Base-by-base conservation (phyloP, 1,140 invertebrate species). In the Chelonus insularis region DNA sequence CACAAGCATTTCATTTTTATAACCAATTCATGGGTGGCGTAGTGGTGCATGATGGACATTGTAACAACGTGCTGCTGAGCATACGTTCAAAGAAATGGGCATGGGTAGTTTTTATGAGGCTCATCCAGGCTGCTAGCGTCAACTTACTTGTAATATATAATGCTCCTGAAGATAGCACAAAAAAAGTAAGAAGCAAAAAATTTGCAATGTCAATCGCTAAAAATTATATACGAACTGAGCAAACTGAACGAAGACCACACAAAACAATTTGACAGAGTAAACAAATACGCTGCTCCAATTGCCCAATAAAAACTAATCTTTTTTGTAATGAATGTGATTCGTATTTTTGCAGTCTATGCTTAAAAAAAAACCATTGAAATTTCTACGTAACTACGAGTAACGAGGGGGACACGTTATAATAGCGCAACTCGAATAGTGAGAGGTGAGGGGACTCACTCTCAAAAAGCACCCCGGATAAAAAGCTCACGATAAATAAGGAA, bases 71-170 rank as follows among this genome's bases (percentile, higher is more conserved):
- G 29, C 57, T 59, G 16, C 57, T 43, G 21, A 48, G 43, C 34
- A 59, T 59, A 32, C 43, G 57, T 43, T 59, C 57, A n/a, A 52
- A 60, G 29, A 60, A 60, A 54, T 52, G 58, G 58, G 52, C 58
- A 20, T 52, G 50, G 58, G 47, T 54, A 18, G 37, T 54, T 36
- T 50, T 59, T 20, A 59, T 59, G 12, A 59, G 57, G 32, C 20
- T 59, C 20, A 59, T 59, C 16, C 57, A 59, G 34, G 57, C 57
- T 23, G 23, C 57, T 37, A 57, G 41, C n/a, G 39, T 43, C 23
- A 57, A 57, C 37, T 23, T 37, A 32, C n/a, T 34, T 9, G 43
- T 57, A 43, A 57, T 57, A 25, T 57, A 43, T 37, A 57, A 57
- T 25, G 54, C 54, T 25, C 20, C 20, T 43, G 36, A 37, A n/a